Percentiles rank a stretch among this genome's conserved stretches.
phyloP scores from a whole-genome alignment of 2,797 vertebrate genomes.

The Lagorchestes hirsutus region DNA sequence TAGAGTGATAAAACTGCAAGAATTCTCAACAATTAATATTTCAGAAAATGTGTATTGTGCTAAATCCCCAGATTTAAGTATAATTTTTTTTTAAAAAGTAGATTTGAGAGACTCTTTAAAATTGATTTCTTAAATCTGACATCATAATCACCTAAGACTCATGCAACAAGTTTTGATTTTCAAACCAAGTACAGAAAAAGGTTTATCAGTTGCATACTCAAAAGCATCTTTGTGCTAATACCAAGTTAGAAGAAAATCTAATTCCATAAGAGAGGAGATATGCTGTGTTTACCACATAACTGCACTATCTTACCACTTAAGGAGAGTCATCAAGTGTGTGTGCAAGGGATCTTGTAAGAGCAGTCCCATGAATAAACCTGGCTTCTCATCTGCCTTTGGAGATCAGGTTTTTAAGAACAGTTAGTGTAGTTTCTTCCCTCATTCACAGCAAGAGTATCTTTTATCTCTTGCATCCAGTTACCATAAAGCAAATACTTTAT shows the following conservation, averaged over 20 bases:
- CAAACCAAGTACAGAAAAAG: slow-evolving; percentile 65
- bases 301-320: slow-evolving; percentile 73
- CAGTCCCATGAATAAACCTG: slow-evolving; percentile 67
- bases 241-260: slow-evolving; percentile 31
- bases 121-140: slow-evolving; percentile 13
- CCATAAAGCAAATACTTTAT: slow-evolving; percentile 59
- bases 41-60: background rate
- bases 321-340: slow-evolving; percentile 24
- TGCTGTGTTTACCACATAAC: slow-evolving; percentile 59
- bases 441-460: slow-evolving; percentile 63
- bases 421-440: slow-evolving; percentile 70
- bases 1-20: background rate
- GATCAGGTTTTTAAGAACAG: slow-evolving; percentile 76
- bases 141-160: slow-evolving; percentile 45
- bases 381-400: slow-evolving; percentile 75
- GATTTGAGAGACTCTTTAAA: too few relatives aligned
- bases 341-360: slow-evolving; percentile 75
- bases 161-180: slow-evolving; percentile 30
- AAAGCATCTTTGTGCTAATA: background rate
- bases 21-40: slow-evolving; percentile 9
- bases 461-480: slow-evolving; percentile 61
- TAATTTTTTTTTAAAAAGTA: background rate
- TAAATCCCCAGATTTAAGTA: slow-evolving; percentile 25
- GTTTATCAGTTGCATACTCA: slow-evolving; percentile 67
- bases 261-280: slow-evolving; percentile 47